Evolutionary conservation across 2,113 vertebrate species (phyloP), one percentile per base, ranked within the genome.

Genomic region (Cyanoliseus patagonus): DNA sequence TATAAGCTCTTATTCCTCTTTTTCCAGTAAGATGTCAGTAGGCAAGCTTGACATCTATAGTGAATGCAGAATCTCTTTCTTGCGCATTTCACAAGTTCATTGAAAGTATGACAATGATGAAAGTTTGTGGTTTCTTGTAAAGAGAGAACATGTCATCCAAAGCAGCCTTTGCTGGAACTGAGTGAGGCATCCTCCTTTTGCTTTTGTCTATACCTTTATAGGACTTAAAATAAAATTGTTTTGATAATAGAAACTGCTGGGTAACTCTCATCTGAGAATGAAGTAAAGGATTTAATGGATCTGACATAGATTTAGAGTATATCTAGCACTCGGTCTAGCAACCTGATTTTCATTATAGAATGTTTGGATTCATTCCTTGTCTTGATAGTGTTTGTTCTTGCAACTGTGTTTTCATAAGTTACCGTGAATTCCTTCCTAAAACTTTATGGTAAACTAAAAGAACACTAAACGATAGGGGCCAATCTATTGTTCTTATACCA

Each of bases 401-500:
- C 25, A 73, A 33, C 3, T 51, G 24, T 27, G 66, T 83, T 83
- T 33, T 66, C 23, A 61, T 30, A 57, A 80, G 39, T 62, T 55
- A 6, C 7, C 11, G n/a, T 61, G 12, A 68, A 72, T 61, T 68
- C 1, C 10, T 81, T 83, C 16, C 17, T 37, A 22, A 52, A 95
- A 35, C 6, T 41, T 82, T 16, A 72, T 31, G 11, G 6, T 35
- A 55, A 82, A 51, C 20, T 76, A 64, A 90, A 92, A 70, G 39
- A 74, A 39, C 30, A 28, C 22, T 67, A 10, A 90, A 31, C 3
- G 30, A 41, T 0, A 2, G 1, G 5, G 14, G 4, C 2, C 1
- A 81, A 7, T 42, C 79, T 83, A 11, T 59, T 68, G 13, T 47
- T 92, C 18, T 57, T 62, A 6, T 73, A 74, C 49, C 4, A 22